A percentile compares a stretch with the other conserved stretches of the same genome.
phyloP scores from a whole-genome alignment of 2,113 vertebrate genomes.

The Pelodiscus sinensis region DNA sequence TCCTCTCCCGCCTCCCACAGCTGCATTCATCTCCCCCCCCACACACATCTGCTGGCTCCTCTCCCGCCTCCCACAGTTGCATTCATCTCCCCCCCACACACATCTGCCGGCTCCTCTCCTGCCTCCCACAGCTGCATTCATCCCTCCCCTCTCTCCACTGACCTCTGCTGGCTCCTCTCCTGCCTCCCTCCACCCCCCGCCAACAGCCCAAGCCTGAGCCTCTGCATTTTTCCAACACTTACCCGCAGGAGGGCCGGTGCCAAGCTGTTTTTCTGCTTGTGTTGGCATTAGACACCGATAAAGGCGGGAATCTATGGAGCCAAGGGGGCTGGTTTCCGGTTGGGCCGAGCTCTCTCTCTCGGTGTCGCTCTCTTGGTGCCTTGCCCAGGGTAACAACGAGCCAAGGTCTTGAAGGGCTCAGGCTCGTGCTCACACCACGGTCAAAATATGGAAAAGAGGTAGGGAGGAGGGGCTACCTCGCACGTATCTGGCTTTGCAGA shows the following conservation, averaged over 20 bases:
- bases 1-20: neutral
- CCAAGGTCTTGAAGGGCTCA: neutral
- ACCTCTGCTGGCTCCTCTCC: neutral
- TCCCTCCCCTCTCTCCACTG: no score
- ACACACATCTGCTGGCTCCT: neutral
- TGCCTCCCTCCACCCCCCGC: accelerated
- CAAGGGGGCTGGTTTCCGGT: neutral
- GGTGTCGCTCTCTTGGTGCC: neutral
- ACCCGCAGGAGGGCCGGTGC: neutral
- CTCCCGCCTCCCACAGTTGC: neutral
- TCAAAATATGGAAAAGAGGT: neutral
- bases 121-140: accelerated
- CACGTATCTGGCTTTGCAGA: no score
- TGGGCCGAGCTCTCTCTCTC: neutral
- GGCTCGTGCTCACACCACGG: neutral
- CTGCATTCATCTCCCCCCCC: accelerated
- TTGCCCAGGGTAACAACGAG: neutral
- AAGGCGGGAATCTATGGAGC: neutral
- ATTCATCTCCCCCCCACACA: accelerated
- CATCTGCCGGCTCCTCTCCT: neutral
- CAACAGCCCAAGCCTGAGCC: neutral
- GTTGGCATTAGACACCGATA: neutral
- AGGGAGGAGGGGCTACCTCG: neutral
- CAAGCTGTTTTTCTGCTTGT: neutral
- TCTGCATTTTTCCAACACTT: neutral